Base-by-base conservation (phyloP, 2,797 vertebrate genomes). In the Oreochromis grahami region DNA sequence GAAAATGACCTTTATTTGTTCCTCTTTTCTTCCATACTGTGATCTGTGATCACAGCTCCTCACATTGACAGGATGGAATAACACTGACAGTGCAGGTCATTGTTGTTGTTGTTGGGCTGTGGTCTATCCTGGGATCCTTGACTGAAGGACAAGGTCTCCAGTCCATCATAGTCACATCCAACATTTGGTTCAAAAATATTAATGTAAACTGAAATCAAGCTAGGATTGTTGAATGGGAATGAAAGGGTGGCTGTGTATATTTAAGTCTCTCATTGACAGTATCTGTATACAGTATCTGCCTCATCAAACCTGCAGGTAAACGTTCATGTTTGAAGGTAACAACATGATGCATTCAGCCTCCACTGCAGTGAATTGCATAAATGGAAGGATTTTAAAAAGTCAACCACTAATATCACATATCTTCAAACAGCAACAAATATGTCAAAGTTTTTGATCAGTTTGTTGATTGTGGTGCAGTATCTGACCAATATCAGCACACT, bases 1-100 rank as follows among this genome's bases (percentile, higher is more conserved):
- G 14, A 58, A 58, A 32, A 58, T 32, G 14, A 17, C 3, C 1
- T 0, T 6, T 6, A 5, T 32, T 32, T 32, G 29, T 10, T 58
- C 32, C 15, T 32, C 8, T 58, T 58, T 17, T 32, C 26, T 11
- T 34, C 34, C 26, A 26, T 26, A 26, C 26, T 26, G 26, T 26
- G 11, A 55, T 14, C 52, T 26, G 12, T 14, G 21, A 55, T 14
- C 53, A 55, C 6, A 14, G 21, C 53, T 26, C 21, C 24, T 55
- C 7, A 7, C 52, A 24, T 26, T 55, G 11, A 55, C 24, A 29
- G 24, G 24, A 26, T 15, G 53, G 13, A 55, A 15, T 55, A 55
- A 55, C 9, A 60, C 60, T 65, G 19, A 14, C 60, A 38, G 19
- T 7, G 34, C 11, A 65, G 11, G 21, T 7, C 19, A 0, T 65